Evolutionary conservation across 2,888 invertebrate genomes (phyloP).

Genomic region (Zelleria hepariella): DNA sequence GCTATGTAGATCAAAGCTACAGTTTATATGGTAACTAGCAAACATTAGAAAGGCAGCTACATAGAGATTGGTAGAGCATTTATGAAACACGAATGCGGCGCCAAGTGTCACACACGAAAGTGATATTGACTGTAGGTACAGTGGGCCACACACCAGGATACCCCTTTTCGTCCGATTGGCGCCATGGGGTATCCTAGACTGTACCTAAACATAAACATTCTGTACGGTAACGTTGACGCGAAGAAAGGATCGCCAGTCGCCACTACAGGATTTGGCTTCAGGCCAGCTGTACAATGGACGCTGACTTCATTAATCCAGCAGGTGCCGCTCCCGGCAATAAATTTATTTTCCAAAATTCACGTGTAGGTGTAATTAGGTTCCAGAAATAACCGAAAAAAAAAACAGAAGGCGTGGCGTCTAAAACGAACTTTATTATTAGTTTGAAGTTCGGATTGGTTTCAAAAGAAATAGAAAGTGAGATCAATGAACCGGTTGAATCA

Average conservation of each 20-base stretch:
- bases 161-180: too few relatives aligned
- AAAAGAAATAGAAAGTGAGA: not conserved
- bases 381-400: conserved; percentile 31
- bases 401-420: conserved; percentile 31
- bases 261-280: conserved; percentile 36
- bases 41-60: too few relatives aligned
- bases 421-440: conserved; percentile 12
- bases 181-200: too few relatives aligned
- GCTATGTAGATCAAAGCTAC: too few relatives aligned
- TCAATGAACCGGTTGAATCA: not conserved
- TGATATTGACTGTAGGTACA: too few relatives aligned
- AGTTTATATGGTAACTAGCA: too few relatives aligned
- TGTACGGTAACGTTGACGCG: not conserved
- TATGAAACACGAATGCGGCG: too few relatives aligned
- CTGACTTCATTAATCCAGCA: conserved; percentile 44
- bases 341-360: conserved; percentile 34
- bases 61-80: too few relatives aligned
- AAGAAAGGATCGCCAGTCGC: conserved; percentile 38
- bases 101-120: too few relatives aligned
- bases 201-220: not conserved
- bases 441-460: not conserved
- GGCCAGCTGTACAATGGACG: conserved; percentile 44
- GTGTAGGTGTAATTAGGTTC: conserved; percentile 42
- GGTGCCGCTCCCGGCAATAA: conserved; percentile 29
- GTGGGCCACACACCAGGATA: too few relatives aligned